Conservation (phyloP, 2,888 invertebrate genomes). For the Phyto melanocephala region DNA sequence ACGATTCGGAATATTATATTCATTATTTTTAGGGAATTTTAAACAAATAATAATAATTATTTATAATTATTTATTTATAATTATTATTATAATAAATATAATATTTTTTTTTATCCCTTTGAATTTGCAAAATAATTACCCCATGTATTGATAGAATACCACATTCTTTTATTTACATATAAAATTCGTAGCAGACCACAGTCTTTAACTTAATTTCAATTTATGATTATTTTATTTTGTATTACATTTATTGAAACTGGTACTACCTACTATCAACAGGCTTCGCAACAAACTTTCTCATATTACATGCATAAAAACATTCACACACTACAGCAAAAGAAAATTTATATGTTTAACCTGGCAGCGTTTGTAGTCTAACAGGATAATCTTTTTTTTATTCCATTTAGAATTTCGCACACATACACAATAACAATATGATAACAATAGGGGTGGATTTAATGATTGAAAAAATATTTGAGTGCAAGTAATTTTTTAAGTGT, state of each 20-base stretch:
- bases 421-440: neutral
- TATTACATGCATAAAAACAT: constrained; percentile 11
- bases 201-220: neutral
- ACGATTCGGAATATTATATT: too few species aligned
- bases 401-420: constrained; percentile 37
- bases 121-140: too few species aligned
- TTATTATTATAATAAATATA: too few species aligned
- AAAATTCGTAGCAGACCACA: constrained; percentile 19
- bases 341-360: constrained; percentile 54
- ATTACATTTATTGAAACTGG: constrained; percentile 47
- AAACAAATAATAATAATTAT: too few species aligned
- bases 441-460: constrained; percentile 46
- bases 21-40: too few species aligned
- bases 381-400: constrained; percentile 39
- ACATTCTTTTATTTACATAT: too few species aligned
- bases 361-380: constrained; percentile 52
- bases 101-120: too few species aligned
- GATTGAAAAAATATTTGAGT: neutral
- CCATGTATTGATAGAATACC: too few species aligned
- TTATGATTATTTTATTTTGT: constrained; percentile 33
- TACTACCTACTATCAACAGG: constrained; percentile 56
- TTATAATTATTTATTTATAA: too few species aligned
- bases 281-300: constrained; percentile 32
- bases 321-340: constrained; percentile 19
- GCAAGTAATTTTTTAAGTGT: neutral